Conservation (phyloP, 2,113 vertebrate genomes). For the Sapayoa aenigma region DNA sequence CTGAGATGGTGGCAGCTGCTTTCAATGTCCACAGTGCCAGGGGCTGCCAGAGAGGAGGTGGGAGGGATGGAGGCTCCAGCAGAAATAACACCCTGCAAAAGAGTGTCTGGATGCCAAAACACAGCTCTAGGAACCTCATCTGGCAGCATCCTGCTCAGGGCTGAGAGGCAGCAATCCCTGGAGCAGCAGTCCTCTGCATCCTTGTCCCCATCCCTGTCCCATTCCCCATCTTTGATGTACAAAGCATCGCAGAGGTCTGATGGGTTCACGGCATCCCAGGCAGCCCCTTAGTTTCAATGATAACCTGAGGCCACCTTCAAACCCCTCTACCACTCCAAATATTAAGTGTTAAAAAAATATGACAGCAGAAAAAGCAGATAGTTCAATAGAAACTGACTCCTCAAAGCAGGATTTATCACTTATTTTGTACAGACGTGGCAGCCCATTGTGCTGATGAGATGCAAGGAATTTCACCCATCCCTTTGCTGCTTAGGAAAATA, state of each 20-base stretch:
- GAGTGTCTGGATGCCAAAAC: accelerated
- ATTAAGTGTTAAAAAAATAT: background rate
- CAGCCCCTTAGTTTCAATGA: background rate
- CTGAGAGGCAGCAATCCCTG: accelerated
- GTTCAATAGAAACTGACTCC: background rate
- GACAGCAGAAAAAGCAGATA: accelerated
- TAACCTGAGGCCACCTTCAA: background rate
- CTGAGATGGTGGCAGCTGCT: background rate
- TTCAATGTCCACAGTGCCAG: accelerated
- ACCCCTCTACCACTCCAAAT: background rate
- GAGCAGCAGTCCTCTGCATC: background rate
- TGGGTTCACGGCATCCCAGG: background rate
- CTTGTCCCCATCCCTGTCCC: background rate
- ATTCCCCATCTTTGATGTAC: background rate
- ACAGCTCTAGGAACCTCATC: background rate
- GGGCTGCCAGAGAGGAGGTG: background rate
- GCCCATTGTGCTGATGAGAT: accelerated
- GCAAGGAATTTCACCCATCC: background rate
- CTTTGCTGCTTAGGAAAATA: background rate
- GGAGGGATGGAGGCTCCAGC: background rate
- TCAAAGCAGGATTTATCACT: background rate
- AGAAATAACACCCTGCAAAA: background rate
- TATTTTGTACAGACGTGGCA: background rate
- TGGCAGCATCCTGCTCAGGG: background rate
- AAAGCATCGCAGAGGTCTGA: background rate